Conservation (phyloP, 2,797 vertebrate genomes). For the Malurus splendens region DNA sequence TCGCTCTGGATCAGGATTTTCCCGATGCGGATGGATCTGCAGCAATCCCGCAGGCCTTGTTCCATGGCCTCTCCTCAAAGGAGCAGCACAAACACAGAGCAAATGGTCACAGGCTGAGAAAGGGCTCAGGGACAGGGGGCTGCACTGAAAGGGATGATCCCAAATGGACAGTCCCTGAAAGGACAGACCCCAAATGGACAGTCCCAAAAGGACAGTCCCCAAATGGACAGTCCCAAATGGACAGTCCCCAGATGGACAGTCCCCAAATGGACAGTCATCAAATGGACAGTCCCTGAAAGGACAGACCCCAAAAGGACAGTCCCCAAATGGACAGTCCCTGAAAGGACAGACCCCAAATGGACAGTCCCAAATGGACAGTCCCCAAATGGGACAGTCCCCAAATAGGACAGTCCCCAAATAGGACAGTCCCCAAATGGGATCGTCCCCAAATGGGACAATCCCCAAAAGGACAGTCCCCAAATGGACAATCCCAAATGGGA, state of each 20-base stretch:
- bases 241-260: background rate
- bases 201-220: too few relatives aligned
- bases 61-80: constrained; percentile 93
- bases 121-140: background rate
- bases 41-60: constrained; percentile 93
- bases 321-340: too few relatives aligned
- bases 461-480: too few relatives aligned
- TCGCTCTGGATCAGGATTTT: constrained; percentile 98
- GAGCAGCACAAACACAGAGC: background rate
- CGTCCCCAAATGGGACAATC: too few relatives aligned
- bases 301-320: too few relatives aligned
- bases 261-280: background rate
- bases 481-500: too few relatives aligned
- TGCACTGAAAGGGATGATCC: background rate
- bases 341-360: too few relatives aligned
- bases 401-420: too few relatives aligned
- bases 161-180: too few relatives aligned
- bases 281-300: too few relatives aligned
- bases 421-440: background rate
- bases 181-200: too few relatives aligned
- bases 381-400: background rate
- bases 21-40: constrained; percentile 90
- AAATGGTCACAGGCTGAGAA: accelerated
- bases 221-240: too few relatives aligned
- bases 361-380: background rate